Percentiles rank a stretch among this genome's conserved stretches.
Conservation (phyloP, 1,140 invertebrate genomes). For the Aphelenchoides besseyi region DNA sequence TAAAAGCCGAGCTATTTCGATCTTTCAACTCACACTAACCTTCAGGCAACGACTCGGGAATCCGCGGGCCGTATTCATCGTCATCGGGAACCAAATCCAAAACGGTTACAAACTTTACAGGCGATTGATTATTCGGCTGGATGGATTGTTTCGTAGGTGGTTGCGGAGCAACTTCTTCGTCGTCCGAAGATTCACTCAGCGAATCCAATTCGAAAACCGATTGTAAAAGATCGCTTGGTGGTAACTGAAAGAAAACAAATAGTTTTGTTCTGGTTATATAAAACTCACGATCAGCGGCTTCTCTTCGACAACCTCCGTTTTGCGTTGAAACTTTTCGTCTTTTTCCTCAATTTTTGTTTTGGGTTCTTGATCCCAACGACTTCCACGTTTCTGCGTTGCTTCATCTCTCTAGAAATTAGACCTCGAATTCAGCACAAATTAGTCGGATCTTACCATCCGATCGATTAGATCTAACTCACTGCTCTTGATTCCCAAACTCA, state of each 20-base stretch:
- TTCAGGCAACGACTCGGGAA: neutral
- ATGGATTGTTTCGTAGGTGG: neutral
- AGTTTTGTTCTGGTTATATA: neutral
- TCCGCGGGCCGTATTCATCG: constrained; percentile 19
- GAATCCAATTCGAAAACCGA: constrained; percentile 5
- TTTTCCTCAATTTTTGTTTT: neutral
- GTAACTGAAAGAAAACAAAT: neutral
- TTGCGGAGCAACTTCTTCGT: neutral
- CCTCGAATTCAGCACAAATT: neutral
- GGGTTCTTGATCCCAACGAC: neutral
- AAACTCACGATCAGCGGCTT: constrained; percentile 6
- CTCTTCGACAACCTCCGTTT: neutral
- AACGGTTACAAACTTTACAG: constrained; percentile 9
- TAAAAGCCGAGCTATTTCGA: neutral
- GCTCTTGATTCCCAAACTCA: constrained; percentile 16
- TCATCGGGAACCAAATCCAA: constrained; percentile 2
- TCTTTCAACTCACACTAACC: neutral
- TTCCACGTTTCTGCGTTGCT: neutral
- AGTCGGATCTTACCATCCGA: constrained; percentile 14
- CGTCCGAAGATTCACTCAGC: neutral
- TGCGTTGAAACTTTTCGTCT: neutral
- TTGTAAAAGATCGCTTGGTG: neutral
- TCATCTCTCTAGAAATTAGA: constrained; percentile 7
- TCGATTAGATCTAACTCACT: constrained; percentile 20
- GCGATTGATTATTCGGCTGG: neutral